Evolutionary conservation across 2,888 invertebrate species (phyloP).

Genomic region (Drosophila antonietae): DNA sequence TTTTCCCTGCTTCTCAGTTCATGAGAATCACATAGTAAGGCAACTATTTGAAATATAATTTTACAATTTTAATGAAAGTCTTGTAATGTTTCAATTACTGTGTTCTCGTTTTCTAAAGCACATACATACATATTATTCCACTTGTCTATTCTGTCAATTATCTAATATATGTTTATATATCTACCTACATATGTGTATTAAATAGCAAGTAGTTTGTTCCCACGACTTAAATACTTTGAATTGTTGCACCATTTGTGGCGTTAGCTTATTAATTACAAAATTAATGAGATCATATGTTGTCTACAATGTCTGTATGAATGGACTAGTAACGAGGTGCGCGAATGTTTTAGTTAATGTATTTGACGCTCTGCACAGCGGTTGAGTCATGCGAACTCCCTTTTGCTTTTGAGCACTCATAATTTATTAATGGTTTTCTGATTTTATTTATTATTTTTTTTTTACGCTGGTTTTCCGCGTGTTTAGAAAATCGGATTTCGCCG

Average conservation of each 20-base stretch:
- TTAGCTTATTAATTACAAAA: background rate
- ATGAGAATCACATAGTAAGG: background rate
- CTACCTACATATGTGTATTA: background rate
- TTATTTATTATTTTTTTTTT: background rate
- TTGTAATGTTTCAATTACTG: background rate
- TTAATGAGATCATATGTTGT: background rate
- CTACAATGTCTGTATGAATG: no score
- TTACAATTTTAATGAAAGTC: background rate
- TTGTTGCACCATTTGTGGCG: background rate
- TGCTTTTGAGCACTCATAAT: background rate
- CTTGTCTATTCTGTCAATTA: background rate
- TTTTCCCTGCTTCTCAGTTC: background rate
- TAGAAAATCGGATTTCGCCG: background rate
- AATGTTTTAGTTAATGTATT: no score
- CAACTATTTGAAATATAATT: no score
- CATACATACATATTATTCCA: background rate
- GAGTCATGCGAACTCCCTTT: background rate
- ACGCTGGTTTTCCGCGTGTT: background rate
- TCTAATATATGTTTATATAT: background rate
- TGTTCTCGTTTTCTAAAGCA: background rate
- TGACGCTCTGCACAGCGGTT: background rate
- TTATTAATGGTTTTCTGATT: conserved; percentile 3
- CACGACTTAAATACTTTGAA: background rate
- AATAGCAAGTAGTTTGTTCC: background rate
- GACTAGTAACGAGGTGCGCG: background rate